phyloP scores from a whole-genome alignment of 2,888 invertebrate species.

The Epinotia ramella region DNA sequence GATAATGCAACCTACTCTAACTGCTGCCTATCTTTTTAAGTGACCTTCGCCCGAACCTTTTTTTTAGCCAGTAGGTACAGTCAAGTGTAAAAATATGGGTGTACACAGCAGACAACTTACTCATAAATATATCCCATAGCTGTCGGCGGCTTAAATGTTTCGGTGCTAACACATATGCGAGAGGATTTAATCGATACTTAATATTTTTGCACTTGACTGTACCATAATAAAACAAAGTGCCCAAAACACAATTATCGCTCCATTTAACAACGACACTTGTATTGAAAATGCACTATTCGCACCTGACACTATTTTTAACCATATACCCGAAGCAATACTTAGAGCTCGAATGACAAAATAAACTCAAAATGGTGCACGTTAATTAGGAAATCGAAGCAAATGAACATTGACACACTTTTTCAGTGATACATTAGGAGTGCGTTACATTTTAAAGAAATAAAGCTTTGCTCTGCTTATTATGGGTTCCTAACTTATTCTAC shows the following conservation, averaged over 20 bases:
- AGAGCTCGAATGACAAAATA: conserved; percentile 19
- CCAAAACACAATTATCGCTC: conserved; percentile 44
- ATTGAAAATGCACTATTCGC: conserved; percentile 1
- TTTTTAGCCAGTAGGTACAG: no score
- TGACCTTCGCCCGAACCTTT: no score
- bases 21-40: no score
- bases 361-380: neutral
- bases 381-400: conserved; percentile 6
- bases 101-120: no score
- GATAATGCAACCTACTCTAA: no score
- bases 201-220: neutral
- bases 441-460: neutral
- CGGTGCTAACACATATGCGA: no score
- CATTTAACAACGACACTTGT: conserved; percentile 30
- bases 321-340: neutral
- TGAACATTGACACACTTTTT: conserved; percentile 13
- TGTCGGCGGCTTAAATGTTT: no score
- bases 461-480: neutral
- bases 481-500: no score
- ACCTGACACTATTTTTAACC: neutral
- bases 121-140: no score
- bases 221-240: conserved; percentile 25
- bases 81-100: no score
- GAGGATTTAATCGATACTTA: no score
- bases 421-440: neutral